Conservation (phyloP, 2,888 invertebrate species). For the Tribolium freemani region DNA sequence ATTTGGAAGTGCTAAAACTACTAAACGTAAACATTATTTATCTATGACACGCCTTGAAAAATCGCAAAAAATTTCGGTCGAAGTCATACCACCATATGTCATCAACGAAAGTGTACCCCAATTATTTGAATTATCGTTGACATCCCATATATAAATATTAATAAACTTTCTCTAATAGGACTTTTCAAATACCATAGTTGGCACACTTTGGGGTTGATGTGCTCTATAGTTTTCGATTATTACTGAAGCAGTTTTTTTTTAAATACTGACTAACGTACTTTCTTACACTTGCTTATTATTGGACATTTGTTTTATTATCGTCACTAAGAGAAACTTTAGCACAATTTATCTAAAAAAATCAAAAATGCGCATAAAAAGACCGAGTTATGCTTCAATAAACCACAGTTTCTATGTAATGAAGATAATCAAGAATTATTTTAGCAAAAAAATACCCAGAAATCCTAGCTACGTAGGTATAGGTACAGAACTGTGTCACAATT, state of each 20-base stretch:
- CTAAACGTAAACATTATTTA: conserved; percentile 1
- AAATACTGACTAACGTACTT: conserved; percentile 17
- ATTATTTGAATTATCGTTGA: conserved; percentile 13
- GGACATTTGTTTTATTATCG: conserved; percentile 2
- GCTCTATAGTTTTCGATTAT: conserved; percentile 11
- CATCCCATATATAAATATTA: conserved; percentile 34
- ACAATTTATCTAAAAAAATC: too few relatives aligned
- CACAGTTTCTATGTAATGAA: neutral
- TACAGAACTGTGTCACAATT: neutral
- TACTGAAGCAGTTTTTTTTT: neutral
- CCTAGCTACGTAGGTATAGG: too few relatives aligned
- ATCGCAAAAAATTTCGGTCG: neutral
- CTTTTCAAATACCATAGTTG: conserved; percentile 17
- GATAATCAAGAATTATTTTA: too few relatives aligned
- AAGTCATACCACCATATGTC: neutral
- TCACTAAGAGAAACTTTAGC: too few relatives aligned
- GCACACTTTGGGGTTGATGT: conserved; percentile 27
- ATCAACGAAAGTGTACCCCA: conserved; percentile 16
- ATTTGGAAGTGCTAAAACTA: conserved; percentile 10
- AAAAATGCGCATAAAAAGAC: neutral
- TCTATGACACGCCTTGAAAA: conserved; percentile 5
- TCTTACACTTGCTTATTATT: conserved; percentile 8
- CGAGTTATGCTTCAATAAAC: neutral
- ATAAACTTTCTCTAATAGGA: conserved; percentile 36
- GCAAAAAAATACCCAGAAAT: too few relatives aligned